These are phyloP conservation scores for Polyploca ridens DNA, from an alignment of 2,888 invertebrate genomes.

Conservation along the genomic window DNA sequence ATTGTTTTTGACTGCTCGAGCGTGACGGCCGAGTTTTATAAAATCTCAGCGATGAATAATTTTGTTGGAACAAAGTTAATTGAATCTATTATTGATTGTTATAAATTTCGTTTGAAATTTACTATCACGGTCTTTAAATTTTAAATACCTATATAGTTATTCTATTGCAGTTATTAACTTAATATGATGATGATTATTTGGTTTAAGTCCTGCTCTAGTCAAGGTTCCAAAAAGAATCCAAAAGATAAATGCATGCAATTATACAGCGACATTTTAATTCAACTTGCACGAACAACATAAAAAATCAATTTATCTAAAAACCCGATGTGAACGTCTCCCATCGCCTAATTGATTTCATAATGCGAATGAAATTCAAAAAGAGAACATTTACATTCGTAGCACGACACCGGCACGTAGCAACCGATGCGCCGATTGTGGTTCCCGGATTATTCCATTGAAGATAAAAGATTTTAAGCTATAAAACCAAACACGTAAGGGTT, in stretches of 20 bases:
- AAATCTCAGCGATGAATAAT: slow-evolving; percentile 78
- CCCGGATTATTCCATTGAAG: slow-evolving; percentile 30
- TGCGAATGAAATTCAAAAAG: slow-evolving; percentile 61
- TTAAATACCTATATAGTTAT: slow-evolving; percentile 13
- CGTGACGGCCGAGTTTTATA: slow-evolving; percentile 73
- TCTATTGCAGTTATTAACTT: background rate
- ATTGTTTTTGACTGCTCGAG: slow-evolving; percentile 82
- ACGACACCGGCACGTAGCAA: slow-evolving; percentile 54
- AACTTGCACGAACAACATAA: slow-evolving; percentile 14
- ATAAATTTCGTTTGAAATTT: slow-evolving; percentile 38
- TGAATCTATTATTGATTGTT: slow-evolving; percentile 64
- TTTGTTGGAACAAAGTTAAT: slow-evolving; percentile 66
- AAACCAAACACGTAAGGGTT: background rate
- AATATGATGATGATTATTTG: too few species aligned
- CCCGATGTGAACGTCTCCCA: slow-evolving; percentile 41
- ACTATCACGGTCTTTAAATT: slow-evolving; percentile 18
- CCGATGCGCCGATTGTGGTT: slow-evolving; percentile 38
- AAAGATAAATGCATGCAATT: too few species aligned
- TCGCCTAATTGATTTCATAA: slow-evolving; percentile 77
- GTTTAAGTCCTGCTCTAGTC: too few species aligned
- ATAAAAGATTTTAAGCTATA: slow-evolving; percentile 12
- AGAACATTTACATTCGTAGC: slow-evolving; percentile 63
- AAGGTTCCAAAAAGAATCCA: too few species aligned
- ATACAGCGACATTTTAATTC: slow-evolving; percentile 9
- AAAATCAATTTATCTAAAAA: slow-evolving; percentile 27